Base-by-base conservation (phyloP, 2,888 invertebrate species). In the Monopis laevigella region DNA sequence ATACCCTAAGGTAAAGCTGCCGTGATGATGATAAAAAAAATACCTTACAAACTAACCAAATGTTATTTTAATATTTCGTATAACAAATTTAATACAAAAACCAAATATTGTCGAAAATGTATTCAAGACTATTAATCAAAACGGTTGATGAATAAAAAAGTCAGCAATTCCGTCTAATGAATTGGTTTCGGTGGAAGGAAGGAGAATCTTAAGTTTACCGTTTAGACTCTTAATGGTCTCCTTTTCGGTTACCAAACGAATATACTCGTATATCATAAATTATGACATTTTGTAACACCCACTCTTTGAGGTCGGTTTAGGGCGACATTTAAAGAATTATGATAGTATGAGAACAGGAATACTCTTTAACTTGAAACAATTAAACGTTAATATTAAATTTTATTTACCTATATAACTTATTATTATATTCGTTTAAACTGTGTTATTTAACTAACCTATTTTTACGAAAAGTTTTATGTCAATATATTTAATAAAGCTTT, bases 191-290 rank as follows among this genome's bases (percentile, higher is more conserved):
- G 51, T 55, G 59, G 60, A 62, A 63, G 58, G 66, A 66, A 73
- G 60, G 59, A 58, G 62, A 67, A 72, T 70, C 68, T 65, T 58
- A 48, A 55, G 69, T 72, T 69, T 65, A 73, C 72, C 68, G 66
- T 74, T 74, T 70, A 66, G 63, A 56, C 62, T 17, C 60, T 64
- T 71, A 75, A 71, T 73, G 73, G 62, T 51, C 50, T 55, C 65
- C 54, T 51, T 46, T 62, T 38, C 13, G 38, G 24, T 19, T 29
- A 29, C 28, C 40, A 17, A 36, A 36, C 4, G 36, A 36, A 36
- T 21, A 36, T 58, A 59, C 59, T n/a, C n/a, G 69, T 66, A 61
- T 63, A 65, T 71, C 66, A 74, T 73, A 68, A 72, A 67, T 73
- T 69, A 70, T 68, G 71, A 67, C 64, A 66, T 41, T 39, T 21